Percentiles rank a stretch among this genome's conserved stretches.
Conservation (phyloP, 2,113 vertebrate genomes). For the Hyla sarda region DNA sequence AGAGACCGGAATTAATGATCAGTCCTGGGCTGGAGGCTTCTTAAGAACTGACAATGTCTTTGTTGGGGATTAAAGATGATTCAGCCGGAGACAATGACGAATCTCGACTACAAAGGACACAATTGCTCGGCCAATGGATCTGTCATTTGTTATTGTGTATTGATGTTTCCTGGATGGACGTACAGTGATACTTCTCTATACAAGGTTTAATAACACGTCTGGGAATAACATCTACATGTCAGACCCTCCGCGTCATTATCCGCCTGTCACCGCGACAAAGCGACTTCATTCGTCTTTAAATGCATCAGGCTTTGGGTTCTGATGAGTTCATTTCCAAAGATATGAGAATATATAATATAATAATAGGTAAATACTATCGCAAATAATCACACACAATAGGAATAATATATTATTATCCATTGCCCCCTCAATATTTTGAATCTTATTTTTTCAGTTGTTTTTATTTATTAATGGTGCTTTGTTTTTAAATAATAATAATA, state of each 20-base stretch:
- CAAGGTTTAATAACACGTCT: neutral
- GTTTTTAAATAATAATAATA: too few relatives aligned
- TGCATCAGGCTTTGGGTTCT: neutral
- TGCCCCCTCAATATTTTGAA: too few relatives aligned
- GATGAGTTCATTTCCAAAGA: neutral
- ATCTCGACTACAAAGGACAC: constrained; percentile 8
- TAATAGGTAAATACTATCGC: too few relatives aligned
- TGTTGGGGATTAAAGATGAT: constrained; percentile 28
- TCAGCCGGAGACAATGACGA: constrained; percentile 11
- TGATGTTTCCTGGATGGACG: constrained; percentile 23
- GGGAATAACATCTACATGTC: neutral
- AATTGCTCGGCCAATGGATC: constrained; percentile 7
- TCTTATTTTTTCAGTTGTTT: too few relatives aligned
- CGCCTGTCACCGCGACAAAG: neutral
- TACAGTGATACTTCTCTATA: neutral
- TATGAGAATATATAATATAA: too few relatives aligned
- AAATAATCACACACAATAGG: too few relatives aligned
- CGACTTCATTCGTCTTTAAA: neutral
- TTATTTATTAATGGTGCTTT: too few relatives aligned
- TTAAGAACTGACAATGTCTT: constrained; percentile 15
- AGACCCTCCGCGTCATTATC: too few relatives aligned
- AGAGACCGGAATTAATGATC: constrained; percentile 13
- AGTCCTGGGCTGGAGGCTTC: neutral
- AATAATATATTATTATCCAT: too few relatives aligned
- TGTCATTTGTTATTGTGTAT: constrained; percentile 33